phyloP scores from a whole-genome alignment of 2,797 vertebrate genomes.

The Sitta carolinensis region DNA sequence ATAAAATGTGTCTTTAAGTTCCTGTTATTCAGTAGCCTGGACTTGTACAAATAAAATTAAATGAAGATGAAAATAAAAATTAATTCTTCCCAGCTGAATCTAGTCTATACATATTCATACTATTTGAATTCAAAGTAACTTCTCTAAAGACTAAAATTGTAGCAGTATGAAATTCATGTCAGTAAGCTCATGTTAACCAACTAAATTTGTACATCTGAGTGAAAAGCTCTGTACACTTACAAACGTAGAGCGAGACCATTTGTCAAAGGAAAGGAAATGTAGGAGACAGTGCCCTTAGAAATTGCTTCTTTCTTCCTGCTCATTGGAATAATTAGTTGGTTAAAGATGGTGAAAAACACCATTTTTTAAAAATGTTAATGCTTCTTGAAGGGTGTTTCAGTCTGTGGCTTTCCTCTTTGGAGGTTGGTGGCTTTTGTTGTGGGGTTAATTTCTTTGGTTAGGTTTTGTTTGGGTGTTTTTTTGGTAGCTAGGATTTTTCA shows the following conservation, averaged over 20 bases:
- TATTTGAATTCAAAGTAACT: background rate
- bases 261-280: background rate
- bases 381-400: background rate
- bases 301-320: background rate
- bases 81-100: background rate
- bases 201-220: background rate
- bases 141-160: background rate
- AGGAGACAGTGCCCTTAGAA: background rate
- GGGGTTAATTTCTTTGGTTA: background rate
- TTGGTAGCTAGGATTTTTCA: background rate
- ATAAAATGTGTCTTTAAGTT: background rate
- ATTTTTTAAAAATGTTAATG: background rate
- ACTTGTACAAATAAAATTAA: background rate
- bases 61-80: background rate
- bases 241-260: background rate
- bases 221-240: background rate
- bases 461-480: background rate
- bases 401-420: background rate
- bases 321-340: background rate
- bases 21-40: background rate
- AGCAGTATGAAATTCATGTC: background rate
- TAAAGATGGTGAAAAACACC: background rate
- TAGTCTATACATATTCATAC: background rate
- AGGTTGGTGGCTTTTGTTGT: rapidly evolving
- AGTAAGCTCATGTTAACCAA: background rate